Evolutionary conservation across 2,797 vertebrate species (phyloP).

Genomic region (Acanthurus leucopareius): DNA sequence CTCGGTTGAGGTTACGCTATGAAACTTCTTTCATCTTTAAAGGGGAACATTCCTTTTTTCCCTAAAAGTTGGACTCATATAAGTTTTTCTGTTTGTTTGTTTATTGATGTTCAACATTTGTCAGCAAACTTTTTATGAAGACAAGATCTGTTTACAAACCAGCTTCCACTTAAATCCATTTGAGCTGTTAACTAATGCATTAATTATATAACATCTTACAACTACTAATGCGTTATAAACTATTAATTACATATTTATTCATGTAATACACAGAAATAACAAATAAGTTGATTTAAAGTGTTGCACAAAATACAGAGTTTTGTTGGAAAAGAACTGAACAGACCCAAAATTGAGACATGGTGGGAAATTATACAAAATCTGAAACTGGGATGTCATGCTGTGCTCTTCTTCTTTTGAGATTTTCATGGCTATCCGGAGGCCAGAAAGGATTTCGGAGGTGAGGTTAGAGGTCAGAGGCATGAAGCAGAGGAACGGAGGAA

Average conservation of each 20-base stretch:
- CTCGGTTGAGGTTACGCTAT: slow-evolving; percentile 40
- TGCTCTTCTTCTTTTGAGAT: slow-evolving; percentile 28
- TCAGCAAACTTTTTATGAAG: too few relatives aligned
- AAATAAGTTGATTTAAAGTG: too few relatives aligned
- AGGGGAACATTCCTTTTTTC: background rate
- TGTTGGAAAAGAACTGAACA: background rate
- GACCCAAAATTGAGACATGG: background rate
- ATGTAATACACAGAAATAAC: background rate
- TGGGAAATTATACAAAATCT: background rate
- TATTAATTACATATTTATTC: too few relatives aligned
- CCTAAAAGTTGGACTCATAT: too few relatives aligned
- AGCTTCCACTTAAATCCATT: too few relatives aligned
- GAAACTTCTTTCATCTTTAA: slow-evolving; percentile 26
- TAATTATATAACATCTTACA: too few relatives aligned
- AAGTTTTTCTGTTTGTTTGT: background rate
- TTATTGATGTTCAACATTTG: background rate
- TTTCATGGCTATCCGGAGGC: slow-evolving; percentile 47
- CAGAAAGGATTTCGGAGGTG: slow-evolving; percentile 37
- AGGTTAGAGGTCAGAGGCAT: slow-evolving; percentile 68
- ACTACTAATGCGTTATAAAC: background rate
- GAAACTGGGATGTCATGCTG: background rate
- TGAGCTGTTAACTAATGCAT: too few relatives aligned
- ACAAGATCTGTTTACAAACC: background rate
- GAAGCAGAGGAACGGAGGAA: slow-evolving; percentile 38
- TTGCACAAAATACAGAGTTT: background rate